These are phyloP conservation scores for Phenganax stokvisi DNA, from an alignment of 92 coral and sea anemone species.

Conservation along the genomic window DNA sequence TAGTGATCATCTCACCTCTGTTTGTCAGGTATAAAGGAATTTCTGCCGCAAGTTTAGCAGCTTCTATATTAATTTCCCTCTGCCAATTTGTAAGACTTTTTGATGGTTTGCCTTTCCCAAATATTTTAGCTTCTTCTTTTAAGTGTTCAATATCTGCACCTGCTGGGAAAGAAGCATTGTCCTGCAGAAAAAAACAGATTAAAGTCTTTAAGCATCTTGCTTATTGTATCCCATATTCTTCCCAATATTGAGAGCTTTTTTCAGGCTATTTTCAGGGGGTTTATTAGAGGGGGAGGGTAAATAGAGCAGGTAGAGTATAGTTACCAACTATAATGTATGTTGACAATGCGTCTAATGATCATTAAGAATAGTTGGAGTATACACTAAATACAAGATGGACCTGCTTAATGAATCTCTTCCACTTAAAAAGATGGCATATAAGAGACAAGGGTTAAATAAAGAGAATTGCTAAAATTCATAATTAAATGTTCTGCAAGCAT, in stretches of 20 bases:
- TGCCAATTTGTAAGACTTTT: conserved; percentile 41
- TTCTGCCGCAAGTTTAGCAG: conserved; percentile 43
- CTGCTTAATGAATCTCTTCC: too few species aligned
- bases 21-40: conserved; percentile 46
- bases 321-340: too few species aligned
- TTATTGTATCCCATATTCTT: background rate
- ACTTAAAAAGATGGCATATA: background rate
- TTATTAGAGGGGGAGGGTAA: background rate
- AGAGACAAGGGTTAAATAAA: background rate
- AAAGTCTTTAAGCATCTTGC: background rate
- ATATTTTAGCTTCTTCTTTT: conserved; percentile 20
- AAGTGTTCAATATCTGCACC: background rate
- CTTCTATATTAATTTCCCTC: conserved; percentile 49
- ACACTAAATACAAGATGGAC: too few species aligned
- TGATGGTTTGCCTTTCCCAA: conserved; percentile 17
- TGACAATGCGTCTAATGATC: too few species aligned
- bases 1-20: conserved; percentile 40
- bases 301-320: too few species aligned
- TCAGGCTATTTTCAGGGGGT: background rate
- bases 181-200: conserved; percentile 4
- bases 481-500: background rate
- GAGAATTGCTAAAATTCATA: background rate
- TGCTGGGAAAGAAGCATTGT: background rate
- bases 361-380: too few species aligned
- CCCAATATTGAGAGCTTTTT: background rate